Conservation (phyloP, 2,888 invertebrate genomes). For the Chouioia cunea region DNA sequence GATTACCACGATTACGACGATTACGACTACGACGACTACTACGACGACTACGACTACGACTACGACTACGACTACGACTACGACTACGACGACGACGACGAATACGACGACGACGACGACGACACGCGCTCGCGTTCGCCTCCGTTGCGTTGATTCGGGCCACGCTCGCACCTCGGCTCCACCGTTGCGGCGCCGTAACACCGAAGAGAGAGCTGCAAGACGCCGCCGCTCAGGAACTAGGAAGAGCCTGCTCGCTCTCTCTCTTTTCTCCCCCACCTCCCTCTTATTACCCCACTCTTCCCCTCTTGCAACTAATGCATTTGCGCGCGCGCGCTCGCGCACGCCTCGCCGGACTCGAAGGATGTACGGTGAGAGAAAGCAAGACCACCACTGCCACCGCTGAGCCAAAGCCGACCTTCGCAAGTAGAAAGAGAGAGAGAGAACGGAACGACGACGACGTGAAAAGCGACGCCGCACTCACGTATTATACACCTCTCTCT, state of each 20-base stretch:
- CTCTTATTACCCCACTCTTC: no score
- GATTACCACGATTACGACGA: no score
- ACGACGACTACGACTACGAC: no score
- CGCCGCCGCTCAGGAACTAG: conserved; percentile 35
- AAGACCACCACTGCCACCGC: conserved; percentile 1
- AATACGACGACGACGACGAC: no score
- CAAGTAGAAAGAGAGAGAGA: conserved; percentile 10
- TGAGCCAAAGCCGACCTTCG: conserved; percentile 17
- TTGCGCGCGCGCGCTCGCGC: no score
- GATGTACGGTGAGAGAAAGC: not conserved
- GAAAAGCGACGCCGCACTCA: conserved; percentile 40
- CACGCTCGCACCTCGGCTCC: conserved; percentile 62
- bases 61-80: no score
- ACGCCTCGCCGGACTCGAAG: no score
- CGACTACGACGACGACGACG: no score
- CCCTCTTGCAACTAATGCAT: no score
- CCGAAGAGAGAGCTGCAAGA: not conserved
- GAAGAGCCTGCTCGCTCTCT: conserved; percentile 14
- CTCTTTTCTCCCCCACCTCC: no score
- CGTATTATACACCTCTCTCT: no score
- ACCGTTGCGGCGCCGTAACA: conserved; percentile 54
- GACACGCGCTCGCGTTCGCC: conserved; percentile 18
- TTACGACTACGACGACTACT: no score
- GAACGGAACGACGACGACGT: conserved; percentile 6
- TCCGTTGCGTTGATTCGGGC: conserved; percentile 58